These are phyloP conservation scores for Styela plicata DNA, from an alignment of 23 tunicate species.

Conservation along the genomic window DNA sequence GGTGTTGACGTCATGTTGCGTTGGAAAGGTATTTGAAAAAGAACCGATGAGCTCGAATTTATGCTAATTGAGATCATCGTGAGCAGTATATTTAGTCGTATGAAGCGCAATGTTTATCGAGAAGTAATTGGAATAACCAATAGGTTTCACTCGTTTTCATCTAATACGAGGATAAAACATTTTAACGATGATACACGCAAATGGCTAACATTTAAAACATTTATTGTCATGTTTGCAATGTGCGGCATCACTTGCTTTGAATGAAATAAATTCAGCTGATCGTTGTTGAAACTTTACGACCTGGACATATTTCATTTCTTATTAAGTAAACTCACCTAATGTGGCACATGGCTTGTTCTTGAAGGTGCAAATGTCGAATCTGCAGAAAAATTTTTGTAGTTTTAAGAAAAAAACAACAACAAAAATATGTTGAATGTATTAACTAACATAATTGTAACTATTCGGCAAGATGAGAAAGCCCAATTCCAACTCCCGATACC, in stretches of 20 bases:
- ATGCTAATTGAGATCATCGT: no score
- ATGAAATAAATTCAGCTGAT: background rate
- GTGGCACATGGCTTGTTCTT: constrained; percentile 83
- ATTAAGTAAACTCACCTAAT: constrained; percentile 59
- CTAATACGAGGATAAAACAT: no score
- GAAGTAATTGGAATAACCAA: no score
- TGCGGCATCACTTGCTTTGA: background rate
- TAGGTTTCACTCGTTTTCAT: no score
- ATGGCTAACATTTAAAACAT: no score
- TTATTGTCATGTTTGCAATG: background rate
- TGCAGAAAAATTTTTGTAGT: constrained; percentile 28
- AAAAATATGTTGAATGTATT: background rate
- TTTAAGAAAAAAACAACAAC: background rate
- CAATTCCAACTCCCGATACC: background rate
- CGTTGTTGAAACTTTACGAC: background rate
- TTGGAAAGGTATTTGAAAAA: background rate
- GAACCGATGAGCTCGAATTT: no score
- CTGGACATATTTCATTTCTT: no score
- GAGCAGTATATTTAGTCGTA: no score
- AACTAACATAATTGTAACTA: background rate
- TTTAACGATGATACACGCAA: no score
- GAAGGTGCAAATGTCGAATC: constrained; percentile 79
- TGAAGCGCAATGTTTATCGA: no score
- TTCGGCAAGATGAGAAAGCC: background rate
- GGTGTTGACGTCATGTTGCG: background rate